Percentiles rank a stretch among this genome's conserved stretches.
Evolutionary conservation across 2,888 invertebrate species (phyloP).

Genomic region (Noctua janthina): DNA sequence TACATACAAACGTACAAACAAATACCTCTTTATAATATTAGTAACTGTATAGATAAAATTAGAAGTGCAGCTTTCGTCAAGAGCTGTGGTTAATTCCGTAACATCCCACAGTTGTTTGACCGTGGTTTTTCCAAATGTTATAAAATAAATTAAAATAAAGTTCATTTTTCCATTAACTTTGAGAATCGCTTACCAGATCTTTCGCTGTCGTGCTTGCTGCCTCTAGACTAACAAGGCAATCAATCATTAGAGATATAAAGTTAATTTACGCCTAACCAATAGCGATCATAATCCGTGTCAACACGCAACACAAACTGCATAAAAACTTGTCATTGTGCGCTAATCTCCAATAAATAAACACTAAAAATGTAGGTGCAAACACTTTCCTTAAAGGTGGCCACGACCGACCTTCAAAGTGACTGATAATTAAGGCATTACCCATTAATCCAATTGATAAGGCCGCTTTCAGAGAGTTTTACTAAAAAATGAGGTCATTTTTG

Average conservation of each 20-base stretch:
- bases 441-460: constrained; percentile 45
- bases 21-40: no score
- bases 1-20: no score
- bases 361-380: constrained; percentile 44
- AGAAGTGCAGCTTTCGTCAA: no score
- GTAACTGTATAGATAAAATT: no score
- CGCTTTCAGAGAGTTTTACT: constrained; percentile 23
- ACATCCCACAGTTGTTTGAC: no score
- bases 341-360: constrained; percentile 32
- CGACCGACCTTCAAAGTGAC: constrained; percentile 65
- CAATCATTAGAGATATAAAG: background rate
- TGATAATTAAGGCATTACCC: constrained; percentile 59
- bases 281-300: constrained; percentile 25
- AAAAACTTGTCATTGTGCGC: constrained; percentile 25
- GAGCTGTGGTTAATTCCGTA: no score
- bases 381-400: constrained; percentile 68
- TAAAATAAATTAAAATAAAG: no score
- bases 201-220: background rate
- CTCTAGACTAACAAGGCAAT: background rate
- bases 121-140: no score
- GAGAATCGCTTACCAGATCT: no score
- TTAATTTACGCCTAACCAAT: constrained; percentile 14
- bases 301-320: constrained; percentile 24
- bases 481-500: no score
- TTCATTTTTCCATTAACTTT: no score